Percentiles rank a stretch among this genome's conserved stretches.
phyloP scores from a whole-genome alignment of 2,113 vertebrate genomes.

The Turnix velox region DNA sequence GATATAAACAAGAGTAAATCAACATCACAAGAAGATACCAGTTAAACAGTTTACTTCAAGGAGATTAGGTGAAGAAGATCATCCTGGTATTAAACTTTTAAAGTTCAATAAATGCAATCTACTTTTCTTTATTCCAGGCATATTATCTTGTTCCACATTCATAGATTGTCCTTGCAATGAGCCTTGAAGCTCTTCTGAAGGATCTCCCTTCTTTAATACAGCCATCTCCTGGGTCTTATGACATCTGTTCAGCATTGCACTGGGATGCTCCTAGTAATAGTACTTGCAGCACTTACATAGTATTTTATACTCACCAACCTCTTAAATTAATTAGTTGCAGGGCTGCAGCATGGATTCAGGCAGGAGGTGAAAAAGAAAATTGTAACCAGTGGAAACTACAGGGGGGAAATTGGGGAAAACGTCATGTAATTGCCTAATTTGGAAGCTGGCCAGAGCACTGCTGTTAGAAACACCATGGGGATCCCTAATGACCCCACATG shows the following conservation, averaged over 20 bases:
- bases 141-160: background rate
- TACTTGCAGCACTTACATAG: background rate
- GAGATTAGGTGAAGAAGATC: background rate
- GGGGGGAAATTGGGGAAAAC: slow-evolving; percentile 6
- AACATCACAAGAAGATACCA: background rate
- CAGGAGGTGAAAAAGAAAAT: slow-evolving; percentile 30
- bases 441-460: background rate
- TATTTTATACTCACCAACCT: slow-evolving; percentile 30
- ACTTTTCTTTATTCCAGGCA: background rate
- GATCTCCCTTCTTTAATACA: background rate
- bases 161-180: background rate
- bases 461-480: background rate
- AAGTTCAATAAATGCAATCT: background rate
- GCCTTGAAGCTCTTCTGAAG: background rate
- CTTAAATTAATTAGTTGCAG: slow-evolving; percentile 51
- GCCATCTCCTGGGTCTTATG: background rate
- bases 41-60: background rate
- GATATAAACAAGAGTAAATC: background rate
- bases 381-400: slow-evolving; percentile 9
- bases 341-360: background rate
- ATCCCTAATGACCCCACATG: background rate
- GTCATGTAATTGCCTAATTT: background rate
- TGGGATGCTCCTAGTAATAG: background rate
- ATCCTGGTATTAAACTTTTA: background rate
- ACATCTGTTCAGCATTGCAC: slow-evolving; percentile 19